These are phyloP conservation scores for Oryzias dopingdopingensis DNA, from an alignment of 2,797 vertebrate species.

Conservation along the genomic window DNA sequence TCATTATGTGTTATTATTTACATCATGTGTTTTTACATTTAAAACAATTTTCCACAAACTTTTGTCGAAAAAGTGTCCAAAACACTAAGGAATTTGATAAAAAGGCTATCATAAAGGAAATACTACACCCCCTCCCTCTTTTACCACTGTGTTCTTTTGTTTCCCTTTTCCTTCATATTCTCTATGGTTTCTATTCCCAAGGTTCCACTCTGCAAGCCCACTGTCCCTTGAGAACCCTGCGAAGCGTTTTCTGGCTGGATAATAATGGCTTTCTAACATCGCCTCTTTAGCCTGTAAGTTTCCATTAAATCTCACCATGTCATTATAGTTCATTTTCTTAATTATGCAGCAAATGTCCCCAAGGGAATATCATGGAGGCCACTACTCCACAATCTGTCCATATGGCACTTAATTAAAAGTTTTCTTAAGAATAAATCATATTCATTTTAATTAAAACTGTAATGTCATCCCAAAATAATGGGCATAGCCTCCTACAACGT, in stretches of 20 bases:
- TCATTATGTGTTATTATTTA: no score
- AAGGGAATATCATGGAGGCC: constrained; percentile 80
- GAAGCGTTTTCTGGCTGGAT: constrained; percentile 64
- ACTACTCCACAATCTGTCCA: constrained; percentile 82
- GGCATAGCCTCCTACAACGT: constrained; percentile 76
- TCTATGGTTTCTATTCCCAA: constrained; percentile 51
- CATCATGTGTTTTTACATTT: no score
- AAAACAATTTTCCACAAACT: no score
- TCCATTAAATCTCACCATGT: constrained; percentile 82
- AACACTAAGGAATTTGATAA: no score
- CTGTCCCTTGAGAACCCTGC: constrained; percentile 66
- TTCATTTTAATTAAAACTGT: constrained; percentile 87
- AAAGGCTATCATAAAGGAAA: background rate
- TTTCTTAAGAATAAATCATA: constrained; percentile 87
- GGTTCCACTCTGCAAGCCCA: constrained; percentile 55
- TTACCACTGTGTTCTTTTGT: constrained; percentile 5
- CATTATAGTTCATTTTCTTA: constrained; percentile 87
- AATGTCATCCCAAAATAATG: constrained; percentile 85
- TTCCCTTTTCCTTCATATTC: constrained; percentile 19
- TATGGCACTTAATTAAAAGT: constrained; percentile 88
- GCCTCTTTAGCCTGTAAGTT: constrained; percentile 80
- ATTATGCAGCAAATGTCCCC: constrained; percentile 83
- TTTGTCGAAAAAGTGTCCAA: no score
- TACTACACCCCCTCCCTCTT: background rate
- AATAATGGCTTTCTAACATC: constrained; percentile 75